A percentile compares a stretch with the other conserved stretches of the same genome.
phyloP scores from a whole-genome alignment of 2,888 invertebrate species.

The Drosophila vallismaia region DNA sequence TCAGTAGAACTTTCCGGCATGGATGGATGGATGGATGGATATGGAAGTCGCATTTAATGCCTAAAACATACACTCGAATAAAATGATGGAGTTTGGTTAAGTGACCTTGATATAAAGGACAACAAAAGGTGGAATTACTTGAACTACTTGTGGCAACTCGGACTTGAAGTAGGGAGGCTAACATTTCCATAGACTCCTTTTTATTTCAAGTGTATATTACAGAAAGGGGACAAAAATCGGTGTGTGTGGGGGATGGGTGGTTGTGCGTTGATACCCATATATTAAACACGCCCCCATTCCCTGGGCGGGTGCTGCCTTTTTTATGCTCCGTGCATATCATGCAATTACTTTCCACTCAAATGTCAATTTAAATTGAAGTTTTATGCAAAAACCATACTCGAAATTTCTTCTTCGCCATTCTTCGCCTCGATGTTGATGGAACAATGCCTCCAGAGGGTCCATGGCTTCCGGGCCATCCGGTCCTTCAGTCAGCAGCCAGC shows the following conservation, averaged over 20 bases:
- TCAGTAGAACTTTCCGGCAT: conserved; percentile 62
- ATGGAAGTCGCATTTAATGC: conserved; percentile 72
- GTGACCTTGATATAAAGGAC: not conserved
- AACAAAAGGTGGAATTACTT: not conserved
- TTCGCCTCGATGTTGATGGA: conserved; percentile 20
- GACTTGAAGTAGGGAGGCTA: too few relatives aligned
- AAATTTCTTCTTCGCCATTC: conserved; percentile 61
- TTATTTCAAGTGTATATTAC: conserved; percentile 13
- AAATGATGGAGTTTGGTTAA: not conserved
- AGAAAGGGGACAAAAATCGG: conserved; percentile 1
- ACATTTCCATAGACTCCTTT: not conserved
- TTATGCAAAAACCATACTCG: conserved; percentile 79
- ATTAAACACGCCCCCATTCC: conserved; percentile 71
- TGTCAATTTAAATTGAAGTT: conserved; percentile 80
- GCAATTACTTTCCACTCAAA: conserved; percentile 81
- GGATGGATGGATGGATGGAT: conserved; percentile 42
- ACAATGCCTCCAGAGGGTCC: conserved; percentile 65
- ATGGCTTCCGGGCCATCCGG: conserved; percentile 11
- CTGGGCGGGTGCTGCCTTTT: conserved; percentile 62
- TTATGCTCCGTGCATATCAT: conserved; percentile 76
- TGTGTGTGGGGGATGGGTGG: conserved; percentile 10
- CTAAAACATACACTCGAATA: conserved; percentile 58
- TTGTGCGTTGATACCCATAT: conserved; percentile 46
- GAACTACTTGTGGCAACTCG: too few relatives aligned
- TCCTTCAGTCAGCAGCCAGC: not conserved